Base-by-base conservation (phyloP, 2,797 vertebrate species). In the Vespertilio murinus region DNA sequence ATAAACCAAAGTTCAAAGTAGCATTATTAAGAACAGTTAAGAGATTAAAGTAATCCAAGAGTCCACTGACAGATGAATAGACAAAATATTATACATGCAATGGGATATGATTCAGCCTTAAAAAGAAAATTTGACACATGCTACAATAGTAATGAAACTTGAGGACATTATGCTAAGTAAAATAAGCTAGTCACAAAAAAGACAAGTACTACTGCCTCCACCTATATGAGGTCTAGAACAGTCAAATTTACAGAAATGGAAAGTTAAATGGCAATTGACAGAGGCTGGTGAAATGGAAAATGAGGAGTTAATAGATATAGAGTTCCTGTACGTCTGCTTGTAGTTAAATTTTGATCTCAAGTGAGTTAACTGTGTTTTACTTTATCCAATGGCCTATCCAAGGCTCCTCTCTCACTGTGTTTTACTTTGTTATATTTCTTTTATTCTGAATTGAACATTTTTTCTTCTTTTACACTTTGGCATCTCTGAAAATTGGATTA, bases 81-180 rank as follows among this genome's bases (percentile, higher is more conserved):
- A 88, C 42, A 64, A 85, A 85, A 83, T 33, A 64, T 77, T 22
- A n/a, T 2, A 83, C 10, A 79, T 3, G 67, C 33, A 90, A 30
- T 30, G 49, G 5, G 45, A 30, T 56, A 23, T 10, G 49, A 90
- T 18, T 82, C 12, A 67, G 30, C 45, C 52, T 90, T 65, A 75
- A 33, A 91, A 94, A 84, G 22, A 91, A 85, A 70, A 18, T 81
- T 10, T 94, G 40, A 83, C n/a, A 77, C 28, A 56, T 6, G n/a
- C 45, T 70, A 65, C 8, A 90, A 59, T 16, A 56, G 2, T 23
- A 42, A 70, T 61, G 22, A 89, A 69, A 70, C 79, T 0, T 56
- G 52, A 93, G 6, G 67, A 54, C 45, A 30, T 25, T 35, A 92
- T 25, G 5, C 20, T 52, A 88, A 64, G 6, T 38, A 20, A 90